Base-by-base conservation (phyloP, 2,797 vertebrate species). In the Myripristis murdjan region DNA sequence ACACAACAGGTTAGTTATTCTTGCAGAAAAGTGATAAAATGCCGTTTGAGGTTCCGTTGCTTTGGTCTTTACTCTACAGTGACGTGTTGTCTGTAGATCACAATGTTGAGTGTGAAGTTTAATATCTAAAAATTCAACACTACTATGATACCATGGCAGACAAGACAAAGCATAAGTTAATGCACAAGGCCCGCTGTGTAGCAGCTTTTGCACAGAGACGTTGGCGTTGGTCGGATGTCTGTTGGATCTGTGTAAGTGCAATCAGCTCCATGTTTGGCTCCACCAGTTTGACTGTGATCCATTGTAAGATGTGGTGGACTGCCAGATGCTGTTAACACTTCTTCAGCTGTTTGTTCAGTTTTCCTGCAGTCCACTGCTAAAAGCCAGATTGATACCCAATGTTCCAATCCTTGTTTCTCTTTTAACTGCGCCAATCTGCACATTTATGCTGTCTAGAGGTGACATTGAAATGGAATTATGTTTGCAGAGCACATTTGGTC, bases 391-490 rank as follows among this genome's bases (percentile, higher is more conserved):
- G 44, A 46, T 41, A 53, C 20, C 23, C 53, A 24, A 33, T 26
- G 23, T 44, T 71, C 39, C 47, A 14, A 24, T 20, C 24, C 14
- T 28, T 5, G 6, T 39, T 12, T 3, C 3, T 39, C 11, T 12
- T 12, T 39, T 3, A 39, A 39, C 35, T 39, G 10, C 31, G 23
- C 47, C 37, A 14, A 26, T n/a, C 24, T 12, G 11, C 35, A 39
- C 14, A 11, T 12, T 12, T 39, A 2, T 11, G 76, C 72, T 69
- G 73, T 46, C 80, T 74, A 59, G 39, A 71, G 87, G 73, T 11
- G 20, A 47, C 1, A 22, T 46, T 39, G n/a, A 18, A 43, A 57
- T 23, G 33, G 23, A 54, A 37, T 26, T 26, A n/a, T 20, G 52
- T 56, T 18, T 12, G 22, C 4, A 48, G 11, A 23, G 8, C 43